Evolutionary conservation across 2,113 vertebrate species (phyloP), one percentile per base, ranked within the genome.

Genomic region (Ahaetulla prasina): DNA sequence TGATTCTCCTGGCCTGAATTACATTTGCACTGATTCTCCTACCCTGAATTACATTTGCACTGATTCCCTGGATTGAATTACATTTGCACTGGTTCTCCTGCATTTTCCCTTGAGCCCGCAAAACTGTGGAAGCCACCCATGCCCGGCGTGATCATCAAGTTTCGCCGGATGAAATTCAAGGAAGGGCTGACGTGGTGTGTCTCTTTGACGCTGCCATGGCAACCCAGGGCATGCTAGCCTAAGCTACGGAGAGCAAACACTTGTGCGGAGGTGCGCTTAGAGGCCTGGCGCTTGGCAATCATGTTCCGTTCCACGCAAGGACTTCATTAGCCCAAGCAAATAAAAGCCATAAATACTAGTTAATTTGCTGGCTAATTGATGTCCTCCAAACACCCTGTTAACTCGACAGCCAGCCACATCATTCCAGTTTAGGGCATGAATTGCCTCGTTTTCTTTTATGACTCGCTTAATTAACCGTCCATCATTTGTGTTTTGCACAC

Each of bases 251-350:
- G 52, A 88, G 43, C 53, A 85, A 60, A 57, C 89, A 30, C 68
- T 57, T 52, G 16, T 16, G 6, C 86, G 0, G n/a, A 1, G 43
- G 4, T 88, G 74, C 3, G 53, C 5, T 0, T 0, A 4, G 90
- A 49, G 74, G 74, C 68, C 30, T 84, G 87, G 85, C 85, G 92
- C 90, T 63, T 50, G 35, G 53, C 55, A 50, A 43, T 49, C 80
- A 49, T 63, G 25, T 89, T 92, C 50, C 89, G 0, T 94, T 87
- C 45, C 39, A 27, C 0, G 0, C 22, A 1, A 94, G 92, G 63
- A 84, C 91, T 94, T 95, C 90, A 18, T 94, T 92, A 96, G 54
- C 23, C 1, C 25, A 0, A 0, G 89, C 90, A 93, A 94, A 95
- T 3, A 84, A 18, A 25, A 94, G 39, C 88, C 53, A 80, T 92